Percentiles rank a stretch among this genome's conserved stretches.
Conservation (phyloP, 1,140 invertebrate genomes). For the Chlorops oryzae region DNA sequence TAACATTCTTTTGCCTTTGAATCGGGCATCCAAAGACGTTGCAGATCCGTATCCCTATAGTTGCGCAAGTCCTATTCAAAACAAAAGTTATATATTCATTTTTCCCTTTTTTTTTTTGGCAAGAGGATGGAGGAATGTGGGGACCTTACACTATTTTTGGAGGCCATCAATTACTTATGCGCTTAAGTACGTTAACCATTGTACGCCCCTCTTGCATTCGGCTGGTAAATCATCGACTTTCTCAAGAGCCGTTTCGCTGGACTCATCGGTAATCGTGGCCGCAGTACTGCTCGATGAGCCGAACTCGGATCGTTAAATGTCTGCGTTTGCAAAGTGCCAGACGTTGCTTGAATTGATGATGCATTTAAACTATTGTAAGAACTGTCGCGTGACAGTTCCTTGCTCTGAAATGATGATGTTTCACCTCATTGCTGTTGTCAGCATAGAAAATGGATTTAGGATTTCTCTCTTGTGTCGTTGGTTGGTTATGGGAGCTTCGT, state of each 20-base stretch:
- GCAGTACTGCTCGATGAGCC: conserved; percentile 10
- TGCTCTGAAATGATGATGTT: too few species aligned
- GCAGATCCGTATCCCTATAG: conserved; percentile 82
- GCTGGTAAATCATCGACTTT: conserved; percentile 37
- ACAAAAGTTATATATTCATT: neutral
- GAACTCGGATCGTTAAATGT: conserved; percentile 16
- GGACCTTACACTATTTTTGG: conserved; percentile 67
- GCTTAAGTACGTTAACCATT: conserved; percentile 70
- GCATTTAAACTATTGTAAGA: too few species aligned
- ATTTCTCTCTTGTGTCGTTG: conserved; percentile 18
- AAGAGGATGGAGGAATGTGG: too few species aligned
- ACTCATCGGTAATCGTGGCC: conserved; percentile 18
- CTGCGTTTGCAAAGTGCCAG: conserved; percentile 24
- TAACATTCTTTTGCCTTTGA: conserved; percentile 94
- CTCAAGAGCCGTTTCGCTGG: conserved; percentile 21
- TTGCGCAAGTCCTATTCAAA: conserved; percentile 60
- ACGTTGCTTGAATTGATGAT: conserved; percentile 20
- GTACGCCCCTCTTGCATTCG: conserved; percentile 60
- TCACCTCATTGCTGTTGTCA: conserved; percentile 8
- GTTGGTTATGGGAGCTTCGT: conserved; percentile 42
- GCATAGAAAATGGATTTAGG: conserved; percentile 35
- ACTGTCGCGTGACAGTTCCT: too few species aligned
- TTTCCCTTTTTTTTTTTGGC: too few species aligned
- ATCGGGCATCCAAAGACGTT: conserved; percentile 98
- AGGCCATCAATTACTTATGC: conserved; percentile 71